Base-by-base conservation (phyloP, 2,113 vertebrate species). In the Hypanus sabinus region DNA sequence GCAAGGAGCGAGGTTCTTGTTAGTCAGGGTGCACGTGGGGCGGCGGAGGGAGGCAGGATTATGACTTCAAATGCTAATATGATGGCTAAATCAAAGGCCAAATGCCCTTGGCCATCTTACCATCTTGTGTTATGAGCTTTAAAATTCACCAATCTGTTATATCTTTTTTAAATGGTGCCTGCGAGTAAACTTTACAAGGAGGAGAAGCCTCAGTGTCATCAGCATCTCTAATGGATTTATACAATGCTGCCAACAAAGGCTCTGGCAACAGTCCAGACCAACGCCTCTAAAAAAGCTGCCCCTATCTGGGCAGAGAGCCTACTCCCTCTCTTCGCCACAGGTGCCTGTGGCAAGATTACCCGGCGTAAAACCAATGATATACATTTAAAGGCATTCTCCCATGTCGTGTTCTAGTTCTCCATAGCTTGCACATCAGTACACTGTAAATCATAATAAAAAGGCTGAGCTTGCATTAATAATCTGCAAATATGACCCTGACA, bases 391-490 rank as follows among this genome's bases (percentile, higher is more conserved):
- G 33, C 68, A 46, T 30, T 75, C 91, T 93, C 70, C 70, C 36
- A 6, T 75, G 91, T 73, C 24, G 3, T 27, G 68, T 55, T 93
- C 27, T 55, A 73, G 68, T 55, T 73, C 36, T 93, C 70, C 22
- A 46, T 36, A 27, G 6, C 27, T 70, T 73, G 91, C 33, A 73
- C 12, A 93, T 93, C 91, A 93, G 70, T 93, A 55, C 91, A 93
- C 70, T 46, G 36, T 93, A 73, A 93, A 73, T 93, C 12, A 55
- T 70, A 75, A 24, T 75, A 93, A 93, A 93, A 93, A 36, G 33
- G 38, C 91, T 73, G 91, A 93, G 24, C 46, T 73, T 93, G 68
- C 36, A 93, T 93, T 73, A 93, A 65, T 20, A 93, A 70, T 30
- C 70, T 73, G 22, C 91, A 93, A 73, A 93, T 55, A 93, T 93